Evolutionary conservation across 2,113 vertebrate genomes (phyloP).

Genomic region (Aegithalos caudatus): DNA sequence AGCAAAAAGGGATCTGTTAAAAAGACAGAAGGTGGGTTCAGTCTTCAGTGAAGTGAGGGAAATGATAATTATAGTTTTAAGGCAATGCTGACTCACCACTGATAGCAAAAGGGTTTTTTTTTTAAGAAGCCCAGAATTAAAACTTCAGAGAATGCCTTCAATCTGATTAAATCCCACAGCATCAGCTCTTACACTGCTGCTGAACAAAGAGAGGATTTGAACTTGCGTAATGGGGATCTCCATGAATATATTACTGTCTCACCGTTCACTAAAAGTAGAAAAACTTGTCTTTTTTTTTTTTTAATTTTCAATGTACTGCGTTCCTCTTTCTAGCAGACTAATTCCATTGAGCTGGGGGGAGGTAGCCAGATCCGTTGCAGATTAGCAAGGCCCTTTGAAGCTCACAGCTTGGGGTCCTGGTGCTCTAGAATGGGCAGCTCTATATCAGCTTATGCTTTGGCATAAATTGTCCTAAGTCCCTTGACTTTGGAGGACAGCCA

Average conservation of each 20-base stretch:
- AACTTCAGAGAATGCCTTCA: not conserved
- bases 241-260: not conserved
- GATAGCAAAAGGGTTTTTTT: not conserved
- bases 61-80: not conserved
- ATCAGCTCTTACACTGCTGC: not conserved
- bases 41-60: not conserved
- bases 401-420: not conserved
- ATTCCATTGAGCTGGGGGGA: not conserved
- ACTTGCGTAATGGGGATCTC: not conserved
- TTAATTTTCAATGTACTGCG: not conserved
- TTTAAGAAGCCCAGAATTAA: not conserved
- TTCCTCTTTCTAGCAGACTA: not conserved
- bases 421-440: not conserved
- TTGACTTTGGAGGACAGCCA: not conserved
- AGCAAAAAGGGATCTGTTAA: not conserved
- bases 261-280: not conserved
- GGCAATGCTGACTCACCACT: constrained; percentile 30
- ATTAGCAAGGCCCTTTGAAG: not conserved
- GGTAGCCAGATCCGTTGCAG: not conserved
- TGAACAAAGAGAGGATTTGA: not conserved
- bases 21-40: not conserved
- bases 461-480: not conserved
- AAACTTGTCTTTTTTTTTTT: not conserved
- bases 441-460: not conserved
- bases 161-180: not conserved